phyloP scores from a whole-genome alignment of 2,888 invertebrate species.

The Protophormia terraenovae region DNA sequence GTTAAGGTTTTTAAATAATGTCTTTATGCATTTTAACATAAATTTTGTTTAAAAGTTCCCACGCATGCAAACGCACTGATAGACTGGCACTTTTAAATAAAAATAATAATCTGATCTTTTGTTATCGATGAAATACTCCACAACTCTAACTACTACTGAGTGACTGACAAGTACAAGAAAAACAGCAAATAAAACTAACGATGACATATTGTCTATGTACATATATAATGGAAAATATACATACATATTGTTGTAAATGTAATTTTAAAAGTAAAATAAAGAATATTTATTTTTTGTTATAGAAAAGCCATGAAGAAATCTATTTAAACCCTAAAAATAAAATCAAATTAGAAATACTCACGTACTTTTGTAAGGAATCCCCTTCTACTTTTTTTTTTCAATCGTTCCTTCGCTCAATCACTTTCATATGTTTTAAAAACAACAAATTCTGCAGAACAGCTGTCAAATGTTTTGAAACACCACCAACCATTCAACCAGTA shows the following conservation, averaged over 20 bases:
- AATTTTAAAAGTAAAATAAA: background rate
- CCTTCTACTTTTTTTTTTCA: constrained; percentile 15
- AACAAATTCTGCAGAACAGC: constrained; percentile 55
- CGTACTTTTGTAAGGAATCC: constrained; percentile 51
- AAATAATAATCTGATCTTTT: constrained; percentile 50
- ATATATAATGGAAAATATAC: too few species aligned
- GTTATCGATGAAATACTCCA: constrained; percentile 8
- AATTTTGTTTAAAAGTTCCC: constrained; percentile 57
- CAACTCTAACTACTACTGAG: constrained; percentile 5
- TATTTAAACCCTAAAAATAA: constrained; percentile 54
- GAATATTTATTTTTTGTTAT: constrained; percentile 7
- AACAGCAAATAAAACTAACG: constrained; percentile 21
- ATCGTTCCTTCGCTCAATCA: constrained; percentile 23
- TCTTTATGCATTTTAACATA: constrained; percentile 33
- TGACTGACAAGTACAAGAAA: constrained; percentile 44
- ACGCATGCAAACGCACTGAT: constrained; percentile 47
- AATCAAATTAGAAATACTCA: constrained; percentile 67
- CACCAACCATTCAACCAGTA: too few species aligned
- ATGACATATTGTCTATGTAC: constrained; percentile 62
- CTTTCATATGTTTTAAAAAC: constrained; percentile 1
- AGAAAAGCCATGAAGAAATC: constrained; percentile 55
- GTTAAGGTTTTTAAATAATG: constrained; percentile 17
- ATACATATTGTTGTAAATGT: too few species aligned
- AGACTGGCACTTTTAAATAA: constrained; percentile 41
- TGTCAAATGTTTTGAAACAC: constrained; percentile 58